Base-by-base conservation (phyloP, 2,888 invertebrate genomes). In the Spodoptera picta region DNA sequence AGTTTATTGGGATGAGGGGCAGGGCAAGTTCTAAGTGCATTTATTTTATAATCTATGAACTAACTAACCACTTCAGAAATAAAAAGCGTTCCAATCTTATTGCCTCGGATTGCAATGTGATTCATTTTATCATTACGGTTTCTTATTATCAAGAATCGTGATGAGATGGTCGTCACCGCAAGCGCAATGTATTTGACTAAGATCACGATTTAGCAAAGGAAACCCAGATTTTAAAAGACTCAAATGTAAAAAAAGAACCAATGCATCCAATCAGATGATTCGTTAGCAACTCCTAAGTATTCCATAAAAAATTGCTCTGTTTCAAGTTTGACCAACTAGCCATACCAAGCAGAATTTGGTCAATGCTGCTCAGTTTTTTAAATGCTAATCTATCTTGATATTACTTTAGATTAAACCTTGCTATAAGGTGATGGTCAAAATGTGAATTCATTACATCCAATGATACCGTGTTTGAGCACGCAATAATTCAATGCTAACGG, bases 91-190 rank as follows among this genome's bases (percentile, higher is more conserved):
- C 42, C 65, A 63, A 67, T 64, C 52, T 69, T 53, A 51, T 67
- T 60, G 68, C 67, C 60, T 71, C 64, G 65, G 68, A 77, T 72
- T 65, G 71, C 78, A 73, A 70, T 69, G 74, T 83, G 81, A 87
- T 84, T 83, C 79, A 73, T 71, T 81, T 80, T 80, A 81, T 79
- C 84, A 86, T 85, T 85, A 84, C 75, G 63, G 79, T 82, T 83
- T 82, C 71, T 67, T 83, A 79, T 81, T 82, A 77, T 77, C 74
- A 63, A 77, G 78, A 75, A 65, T 86, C 85, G 72, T 83, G 81
- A 87, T 84, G 83, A 79, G 81, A 75, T 80, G 69, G 65, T 80
- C 79, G 85, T 83, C 84, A 83, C 83, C 83, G 82, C 84, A 85
- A 82, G 82, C 83, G 82, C 84, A 85, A 82, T 83, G 76, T 85